Conservation (phyloP, 2,797 vertebrate species). For the Strix occidentalis region DNA sequence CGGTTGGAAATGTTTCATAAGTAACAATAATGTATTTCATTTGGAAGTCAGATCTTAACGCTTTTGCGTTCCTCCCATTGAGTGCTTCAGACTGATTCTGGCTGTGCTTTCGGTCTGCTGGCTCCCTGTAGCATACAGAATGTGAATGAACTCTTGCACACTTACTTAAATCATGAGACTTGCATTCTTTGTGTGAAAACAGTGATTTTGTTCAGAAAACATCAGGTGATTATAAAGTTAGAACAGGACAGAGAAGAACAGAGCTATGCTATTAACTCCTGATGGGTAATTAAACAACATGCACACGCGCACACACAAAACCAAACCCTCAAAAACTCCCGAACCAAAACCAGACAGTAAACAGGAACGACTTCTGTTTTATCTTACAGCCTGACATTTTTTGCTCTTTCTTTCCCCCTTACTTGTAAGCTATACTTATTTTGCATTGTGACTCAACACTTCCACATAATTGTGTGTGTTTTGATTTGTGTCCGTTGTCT, state of each 20-base stretch:
- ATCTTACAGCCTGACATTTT: neutral
- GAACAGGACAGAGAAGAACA: neutral
- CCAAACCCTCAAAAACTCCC: neutral
- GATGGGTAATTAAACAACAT: neutral
- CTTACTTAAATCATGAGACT: neutral
- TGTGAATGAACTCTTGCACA: slow-evolving; percentile 24
- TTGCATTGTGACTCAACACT: neutral
- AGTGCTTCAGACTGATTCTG: neutral
- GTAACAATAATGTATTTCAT: neutral
- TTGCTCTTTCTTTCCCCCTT: neutral
- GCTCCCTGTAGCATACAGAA: neutral
- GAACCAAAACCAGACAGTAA: neutral
- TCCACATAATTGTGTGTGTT: neutral
- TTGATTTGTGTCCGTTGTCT: neutral
- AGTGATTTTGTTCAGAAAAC: neutral
- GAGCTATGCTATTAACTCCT: neutral
- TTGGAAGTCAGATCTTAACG: slow-evolving; percentile 40
- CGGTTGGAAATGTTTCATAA: slow-evolving; percentile 7
- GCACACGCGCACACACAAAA: no score
- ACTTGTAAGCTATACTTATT: neutral
- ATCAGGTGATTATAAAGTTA: neutral
- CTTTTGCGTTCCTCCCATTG: slow-evolving; percentile 18
- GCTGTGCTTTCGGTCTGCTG: neutral
- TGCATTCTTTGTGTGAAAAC: neutral
- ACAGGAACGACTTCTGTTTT: neutral